phyloP scores from a whole-genome alignment of 2,888 invertebrate genomes.

The Zygothrica quintamaculata region DNA sequence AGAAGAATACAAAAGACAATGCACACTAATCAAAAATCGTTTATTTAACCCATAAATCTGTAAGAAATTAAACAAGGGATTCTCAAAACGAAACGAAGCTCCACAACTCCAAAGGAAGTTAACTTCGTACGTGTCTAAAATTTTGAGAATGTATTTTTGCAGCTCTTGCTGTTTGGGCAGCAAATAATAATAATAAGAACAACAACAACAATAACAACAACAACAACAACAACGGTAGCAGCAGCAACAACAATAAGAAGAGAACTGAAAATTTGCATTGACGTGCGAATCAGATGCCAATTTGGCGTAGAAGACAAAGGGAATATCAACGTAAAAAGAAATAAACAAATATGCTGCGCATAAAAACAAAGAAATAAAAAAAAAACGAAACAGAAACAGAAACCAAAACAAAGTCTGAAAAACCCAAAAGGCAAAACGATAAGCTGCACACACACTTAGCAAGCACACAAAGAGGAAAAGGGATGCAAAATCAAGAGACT shows the following conservation, averaged over 20 bases:
- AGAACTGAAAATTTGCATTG: constrained; percentile 60
- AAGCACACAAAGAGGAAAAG: constrained; percentile 28
- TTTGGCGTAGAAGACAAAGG: constrained; percentile 53
- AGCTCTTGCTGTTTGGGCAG: neutral
- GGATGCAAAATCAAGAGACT: neutral
- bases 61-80: constrained; percentile 49
- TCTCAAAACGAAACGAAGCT: constrained; percentile 8
- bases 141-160: constrained; percentile 43
- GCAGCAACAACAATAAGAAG: neutral
- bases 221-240: constrained; percentile 4
- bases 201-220: no score
- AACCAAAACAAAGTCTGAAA: no score
- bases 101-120: constrained; percentile 49
- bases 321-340: constrained; percentile 34
- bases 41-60: constrained; percentile 77
- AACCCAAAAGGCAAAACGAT: constrained; percentile 33
- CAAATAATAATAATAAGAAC: no score
- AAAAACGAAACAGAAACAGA: constrained; percentile 20
- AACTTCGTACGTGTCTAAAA: constrained; percentile 66
- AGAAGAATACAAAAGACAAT: constrained; percentile 24
- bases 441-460: constrained; percentile 33
- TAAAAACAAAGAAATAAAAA: constrained; percentile 65
- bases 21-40: constrained; percentile 71
- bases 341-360: constrained; percentile 74
- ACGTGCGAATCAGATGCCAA: constrained; percentile 55